Evolutionary conservation across 2,113 vertebrate genomes (phyloP), one percentile per base, ranked within the genome.

Genomic region (Serilophus lunatus): DNA sequence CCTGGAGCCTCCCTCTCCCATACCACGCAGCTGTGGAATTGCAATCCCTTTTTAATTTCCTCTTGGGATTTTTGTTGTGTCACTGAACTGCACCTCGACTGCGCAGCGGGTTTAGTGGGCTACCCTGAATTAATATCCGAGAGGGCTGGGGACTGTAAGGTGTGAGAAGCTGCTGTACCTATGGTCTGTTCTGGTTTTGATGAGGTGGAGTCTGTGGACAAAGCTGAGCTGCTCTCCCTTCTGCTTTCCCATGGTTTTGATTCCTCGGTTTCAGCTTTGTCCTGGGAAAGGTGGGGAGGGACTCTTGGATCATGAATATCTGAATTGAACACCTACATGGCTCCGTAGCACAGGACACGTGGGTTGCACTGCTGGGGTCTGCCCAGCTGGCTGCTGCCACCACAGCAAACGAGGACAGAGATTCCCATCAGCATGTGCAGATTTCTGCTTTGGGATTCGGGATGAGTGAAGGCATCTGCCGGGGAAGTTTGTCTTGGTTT

Each of bases 381-480:
- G 49, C 3, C 18, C 8, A 4, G n/a, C 56, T 14, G 20, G 38
- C 54, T 0, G 1, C 63, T 54, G 47, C 68, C 0, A 1, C 61
- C 53, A 33, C 68, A 26, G 45, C 36, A n/a, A 70, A 31, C 0
- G 0, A 65, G 82, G 61, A 59, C 0, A 2, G 35, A 83, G 69
- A 40, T 95, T 75, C 81, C 69, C 23, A 13, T 33, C 0, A 0
- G 65, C 63, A 31, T 3, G 5, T 9, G 54, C 50, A 19, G 36
- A 16, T 84, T 74, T 38, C 57, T 82, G 29, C 45, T 25, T 19
- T 45, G 65, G 47, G 60, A n/a, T 77, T 83, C 40, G 8, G 49
- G 35, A 44, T 51, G 40, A 35, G 10, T 23, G 31, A n/a, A 88
- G 68, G 28, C 53, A 31, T 35, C 53, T 2, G 1, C 18, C 33